Conservation (phyloP, 2,113 vertebrate genomes). For the mouse (Mus musculus) region DNA sequence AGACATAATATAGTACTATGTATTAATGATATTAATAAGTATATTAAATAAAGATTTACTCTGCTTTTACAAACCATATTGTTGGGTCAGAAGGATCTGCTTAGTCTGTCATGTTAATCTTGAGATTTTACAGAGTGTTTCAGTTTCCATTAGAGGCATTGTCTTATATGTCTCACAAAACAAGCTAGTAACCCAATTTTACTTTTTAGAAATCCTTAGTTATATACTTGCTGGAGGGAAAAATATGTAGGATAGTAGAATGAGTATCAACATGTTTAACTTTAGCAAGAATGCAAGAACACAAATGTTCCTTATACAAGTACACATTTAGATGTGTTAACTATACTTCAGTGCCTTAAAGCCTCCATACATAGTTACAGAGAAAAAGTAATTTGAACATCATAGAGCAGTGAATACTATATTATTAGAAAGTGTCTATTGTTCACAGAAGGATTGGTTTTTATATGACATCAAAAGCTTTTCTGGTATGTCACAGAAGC, state of each 20-base stretch:
- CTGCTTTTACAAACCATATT: background rate
- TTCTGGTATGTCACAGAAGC: background rate
- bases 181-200: background rate
- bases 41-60: background rate
- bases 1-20: too few species aligned
- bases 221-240: too few species aligned
- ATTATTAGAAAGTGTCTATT: background rate
- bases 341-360: background rate
- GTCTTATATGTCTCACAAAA: background rate
- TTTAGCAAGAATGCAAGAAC: background rate
- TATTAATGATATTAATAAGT: background rate
- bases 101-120: background rate
- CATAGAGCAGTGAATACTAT: background rate
- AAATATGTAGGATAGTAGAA: background rate
- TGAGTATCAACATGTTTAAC: background rate
- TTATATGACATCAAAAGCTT: background rate
- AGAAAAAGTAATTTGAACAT: constrained; percentile 32
- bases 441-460: background rate
- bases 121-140: background rate
- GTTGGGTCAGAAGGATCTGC: background rate
- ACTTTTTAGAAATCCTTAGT: background rate
- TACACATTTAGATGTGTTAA: background rate
- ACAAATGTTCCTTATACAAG: background rate
- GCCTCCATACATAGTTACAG: background rate
- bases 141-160: background rate